These are phyloP conservation scores for Alloscopus bannaensis DNA, from an alignment of 2,888 invertebrate species.

Conservation along the genomic window DNA sequence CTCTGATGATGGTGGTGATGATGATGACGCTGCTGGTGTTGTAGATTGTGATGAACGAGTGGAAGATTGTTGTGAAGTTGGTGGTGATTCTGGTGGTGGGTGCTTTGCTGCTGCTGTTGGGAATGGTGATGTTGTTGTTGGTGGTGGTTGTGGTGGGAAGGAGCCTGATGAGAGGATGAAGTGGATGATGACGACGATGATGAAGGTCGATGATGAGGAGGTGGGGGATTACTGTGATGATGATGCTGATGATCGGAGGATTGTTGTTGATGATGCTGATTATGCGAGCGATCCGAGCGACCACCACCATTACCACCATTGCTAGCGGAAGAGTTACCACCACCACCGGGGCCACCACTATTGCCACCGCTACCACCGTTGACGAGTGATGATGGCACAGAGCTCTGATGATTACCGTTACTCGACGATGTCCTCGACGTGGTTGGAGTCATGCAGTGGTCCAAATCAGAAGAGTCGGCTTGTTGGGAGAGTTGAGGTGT, in stretches of 20 bases:
- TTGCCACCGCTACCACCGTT: conserved; percentile 39
- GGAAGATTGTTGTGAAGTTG: conserved; percentile 38
- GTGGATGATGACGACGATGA: conserved; percentile 42
- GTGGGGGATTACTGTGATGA: conserved; percentile 25
- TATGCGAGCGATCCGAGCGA: conserved; percentile 56
- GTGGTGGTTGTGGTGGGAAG: conserved; percentile 21
- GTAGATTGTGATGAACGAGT: conserved; percentile 48
- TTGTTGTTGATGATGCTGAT: conserved; percentile 42
- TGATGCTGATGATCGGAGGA: conserved; percentile 36
- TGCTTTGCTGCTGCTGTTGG: conserved; percentile 7
- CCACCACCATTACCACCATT: conserved; percentile 20
- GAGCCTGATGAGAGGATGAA: conserved; percentile 24
- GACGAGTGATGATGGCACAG: conserved; percentile 3
- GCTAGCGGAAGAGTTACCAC: conserved; percentile 1
- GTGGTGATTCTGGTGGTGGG: conserved; percentile 22
- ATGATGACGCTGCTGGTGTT: conserved; percentile 45
- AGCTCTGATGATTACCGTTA: conserved; percentile 16
- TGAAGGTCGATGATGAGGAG: conserved; percentile 42
- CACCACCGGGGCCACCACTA: conserved; percentile 19
- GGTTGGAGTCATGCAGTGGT: conserved; percentile 57
- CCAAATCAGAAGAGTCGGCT: conserved; percentile 56
- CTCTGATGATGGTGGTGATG: conserved; percentile 44
- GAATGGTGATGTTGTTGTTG: conserved; percentile 20
- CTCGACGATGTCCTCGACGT: conserved; percentile 36
- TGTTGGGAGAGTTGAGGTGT: conserved; percentile 50